Evolutionary conservation across 53 echinoderm and acorn worm genomes (phyloP), one percentile per base, ranked within the genome.

Genomic region (Henricia sp.): DNA sequence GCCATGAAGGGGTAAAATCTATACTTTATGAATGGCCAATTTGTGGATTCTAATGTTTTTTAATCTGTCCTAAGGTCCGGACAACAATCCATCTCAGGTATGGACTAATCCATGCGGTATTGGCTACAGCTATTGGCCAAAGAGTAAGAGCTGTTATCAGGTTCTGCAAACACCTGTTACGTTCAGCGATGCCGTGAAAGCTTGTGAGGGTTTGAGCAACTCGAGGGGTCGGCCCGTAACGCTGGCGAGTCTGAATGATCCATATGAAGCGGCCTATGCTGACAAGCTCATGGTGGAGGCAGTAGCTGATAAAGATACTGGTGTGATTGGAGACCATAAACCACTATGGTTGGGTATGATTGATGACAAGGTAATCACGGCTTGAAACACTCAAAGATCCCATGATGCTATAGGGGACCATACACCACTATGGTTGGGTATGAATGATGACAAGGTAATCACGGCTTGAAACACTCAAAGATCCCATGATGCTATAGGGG

Each of bases 301-400:
- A 34, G 80, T 64, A 29, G 63, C 64, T 12, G 34, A 80, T 29
- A 73, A 83, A 34, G 68, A 66, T 4, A 52, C 65, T 16, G 90
- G 90, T 0, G 70, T 68, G 24, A 64, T 64, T 46, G 38, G 25
- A 1, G 63, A 46, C 33, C 63, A 80, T 30, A 60, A 84, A 8
- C 84, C 91, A 0, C 50, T 93, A 1, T 95, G 96, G 96, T 70
- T 95, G 20, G 96, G 96, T 26, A 84, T 93, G 84, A 58, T 41
- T 6, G 74, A 72, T 54, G 85, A 85, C 51, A 26, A 77, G 39
- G 91, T 57, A 26, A 38, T 17, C 20, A 51, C 32, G 28, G 23
- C n/a, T n/a, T n/a, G n/a, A n/a, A n/a, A n/a, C n/a, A n/a, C n/a
- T n/a, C n/a, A n/a, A n/a, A n/a, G n/a, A n/a, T n/a, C n/a, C n/a